These are phyloP conservation scores for Trachelus troglodyta DNA, from an alignment of 2,888 invertebrate genomes.

Conservation along the genomic window DNA sequence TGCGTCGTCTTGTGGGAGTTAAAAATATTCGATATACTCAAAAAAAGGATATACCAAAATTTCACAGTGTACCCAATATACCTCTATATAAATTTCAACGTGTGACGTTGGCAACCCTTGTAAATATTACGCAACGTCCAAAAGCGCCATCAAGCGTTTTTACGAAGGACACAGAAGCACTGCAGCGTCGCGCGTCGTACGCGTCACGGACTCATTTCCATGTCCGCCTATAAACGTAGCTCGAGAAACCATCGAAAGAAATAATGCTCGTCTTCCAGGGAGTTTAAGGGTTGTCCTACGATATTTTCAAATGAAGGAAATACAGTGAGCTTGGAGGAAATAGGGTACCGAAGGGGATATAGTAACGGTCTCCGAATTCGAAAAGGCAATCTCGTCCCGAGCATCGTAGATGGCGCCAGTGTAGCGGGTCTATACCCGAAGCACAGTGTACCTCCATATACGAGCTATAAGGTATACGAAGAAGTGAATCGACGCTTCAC, in stretches of 20 bases:
- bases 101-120: neutral
- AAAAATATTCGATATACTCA: neutral
- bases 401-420: neutral
- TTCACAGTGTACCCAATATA: neutral
- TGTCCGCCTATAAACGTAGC: neutral
- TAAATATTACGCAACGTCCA: neutral
- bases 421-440: neutral
- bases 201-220: neutral
- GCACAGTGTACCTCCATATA: neutral
- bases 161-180: neutral
- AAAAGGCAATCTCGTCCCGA: conserved; percentile 50
- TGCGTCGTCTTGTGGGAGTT: neutral
- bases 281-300: neutral
- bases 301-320: neutral
- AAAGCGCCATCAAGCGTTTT: neutral
- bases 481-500: conserved; percentile 59
- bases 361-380: conserved; percentile 36
- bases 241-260: neutral
- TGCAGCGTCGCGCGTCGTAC: neutral
- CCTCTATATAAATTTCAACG: neutral
- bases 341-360: conserved; percentile 2
- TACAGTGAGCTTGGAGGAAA: neutral
- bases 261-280: neutral
- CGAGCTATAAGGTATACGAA: conserved; percentile 26
- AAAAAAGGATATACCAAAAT: neutral